phyloP scores from a whole-genome alignment of 1,140 invertebrate genomes.

The Cherax destructor region DNA sequence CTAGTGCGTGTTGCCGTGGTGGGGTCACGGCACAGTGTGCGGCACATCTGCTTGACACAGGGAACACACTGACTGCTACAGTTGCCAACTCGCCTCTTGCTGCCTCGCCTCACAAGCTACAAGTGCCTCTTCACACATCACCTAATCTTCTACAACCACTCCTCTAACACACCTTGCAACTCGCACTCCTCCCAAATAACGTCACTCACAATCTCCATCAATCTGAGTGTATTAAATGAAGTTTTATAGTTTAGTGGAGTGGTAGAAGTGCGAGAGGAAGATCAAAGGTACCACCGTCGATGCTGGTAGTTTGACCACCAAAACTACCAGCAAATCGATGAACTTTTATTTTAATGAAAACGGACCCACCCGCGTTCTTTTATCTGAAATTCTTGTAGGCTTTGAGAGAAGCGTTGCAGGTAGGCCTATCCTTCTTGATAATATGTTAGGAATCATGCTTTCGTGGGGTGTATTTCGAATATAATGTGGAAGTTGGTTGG shows the following conservation, averaged over 20 bases:
- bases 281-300: slow-evolving; percentile 20
- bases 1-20: too few relatives aligned
- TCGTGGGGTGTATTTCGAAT: not conserved
- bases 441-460: too few relatives aligned
- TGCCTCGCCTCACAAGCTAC: slow-evolving; percentile 19
- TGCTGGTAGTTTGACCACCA: slow-evolving; percentile 44
- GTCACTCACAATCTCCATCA: too few relatives aligned
- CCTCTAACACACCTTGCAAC: not conserved
- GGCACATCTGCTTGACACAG: slow-evolving; percentile 14
- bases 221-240: too few relatives aligned
- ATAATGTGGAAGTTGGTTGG: slow-evolving; percentile 9
- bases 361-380: slow-evolving; percentile 46
- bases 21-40: not conserved
- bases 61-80: slow-evolving; percentile 34
- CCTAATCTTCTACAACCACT: slow-evolving; percentile 49
- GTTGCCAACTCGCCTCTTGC: slow-evolving; percentile 34
- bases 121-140: slow-evolving; percentile 36
- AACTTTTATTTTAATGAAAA: slow-evolving; percentile 52
- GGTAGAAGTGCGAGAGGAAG: not conserved
- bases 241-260: too few relatives aligned
- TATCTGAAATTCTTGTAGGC: not conserved
- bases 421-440: too few relatives aligned
- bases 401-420: too few relatives aligned
- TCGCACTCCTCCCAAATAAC: too few relatives aligned
- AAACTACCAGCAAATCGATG: slow-evolving; percentile 57